Evolutionary conservation across 2,888 invertebrate genomes (phyloP).

Genomic region (Drosophila parthenogenetica): DNA sequence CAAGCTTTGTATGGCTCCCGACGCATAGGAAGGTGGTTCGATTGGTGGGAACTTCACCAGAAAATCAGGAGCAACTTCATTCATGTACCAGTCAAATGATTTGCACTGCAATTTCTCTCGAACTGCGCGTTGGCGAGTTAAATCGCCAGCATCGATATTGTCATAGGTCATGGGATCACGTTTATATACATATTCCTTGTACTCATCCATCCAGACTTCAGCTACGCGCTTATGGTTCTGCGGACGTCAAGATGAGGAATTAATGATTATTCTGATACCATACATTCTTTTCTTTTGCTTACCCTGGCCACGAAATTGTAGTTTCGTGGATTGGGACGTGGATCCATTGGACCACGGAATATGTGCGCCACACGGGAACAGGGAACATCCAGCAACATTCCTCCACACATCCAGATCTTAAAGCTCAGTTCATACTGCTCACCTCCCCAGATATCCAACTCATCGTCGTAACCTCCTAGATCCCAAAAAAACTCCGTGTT

Average conservation of each 20-base stretch:
- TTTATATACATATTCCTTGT: slow-evolving; percentile 93
- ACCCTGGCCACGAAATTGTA: slow-evolving; percentile 87
- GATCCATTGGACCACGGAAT: slow-evolving; percentile 95
- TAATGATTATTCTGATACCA: neutral
- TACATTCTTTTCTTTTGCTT: neutral
- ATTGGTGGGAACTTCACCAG: slow-evolving; percentile 94
- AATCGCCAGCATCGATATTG: slow-evolving; percentile 91
- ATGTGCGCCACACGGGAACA: slow-evolving; percentile 97
- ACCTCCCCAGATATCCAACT: slow-evolving; percentile 98
- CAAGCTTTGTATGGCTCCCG: slow-evolving; percentile 90
- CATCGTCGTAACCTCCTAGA: slow-evolving; percentile 96
- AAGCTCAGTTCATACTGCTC: slow-evolving; percentile 99
- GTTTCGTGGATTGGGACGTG: slow-evolving; percentile 93
- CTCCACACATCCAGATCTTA: slow-evolving; percentile 98
- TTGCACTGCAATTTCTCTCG: slow-evolving; percentile 92
- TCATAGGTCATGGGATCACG: slow-evolving; percentile 90
- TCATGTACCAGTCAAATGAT: slow-evolving; percentile 97
- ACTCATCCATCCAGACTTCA: slow-evolving; percentile 99
- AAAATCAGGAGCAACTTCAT: slow-evolving; percentile 95
- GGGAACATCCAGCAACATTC: slow-evolving; percentile 95
- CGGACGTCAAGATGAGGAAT: neutral
- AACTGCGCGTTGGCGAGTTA: slow-evolving; percentile 91
- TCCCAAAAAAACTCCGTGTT: slow-evolving; percentile 97
- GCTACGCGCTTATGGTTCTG: slow-evolving; percentile 96
- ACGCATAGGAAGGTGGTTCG: slow-evolving; percentile 92